Evolutionary conservation across 2,797 vertebrate species (phyloP).

Genomic region (Gadopsis bispinosus): DNA sequence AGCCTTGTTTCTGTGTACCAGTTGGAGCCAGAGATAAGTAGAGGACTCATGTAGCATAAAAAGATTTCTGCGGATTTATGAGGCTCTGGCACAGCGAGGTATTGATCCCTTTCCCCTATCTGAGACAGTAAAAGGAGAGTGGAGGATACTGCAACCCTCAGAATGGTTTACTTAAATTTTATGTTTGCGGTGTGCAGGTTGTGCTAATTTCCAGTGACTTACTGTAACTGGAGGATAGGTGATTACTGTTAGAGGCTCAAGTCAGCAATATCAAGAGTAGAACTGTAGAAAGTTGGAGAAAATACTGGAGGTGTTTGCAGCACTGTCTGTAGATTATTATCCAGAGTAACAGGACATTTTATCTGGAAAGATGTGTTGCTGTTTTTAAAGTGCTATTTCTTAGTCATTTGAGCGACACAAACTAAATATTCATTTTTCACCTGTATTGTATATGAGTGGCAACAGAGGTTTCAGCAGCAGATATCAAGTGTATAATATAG

Average conservation of each 20-base stretch:
- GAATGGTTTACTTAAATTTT: constrained; percentile 26
- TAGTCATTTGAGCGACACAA: not conserved
- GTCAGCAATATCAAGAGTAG: too few relatives aligned
- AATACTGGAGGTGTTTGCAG: not conserved
- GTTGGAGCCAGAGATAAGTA: constrained; percentile 57
- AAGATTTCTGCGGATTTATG: constrained; percentile 66
- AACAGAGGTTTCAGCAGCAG: not conserved
- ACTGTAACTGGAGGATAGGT: constrained; percentile 3
- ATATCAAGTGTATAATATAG: not conserved
- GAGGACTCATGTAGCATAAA: constrained; percentile 59
- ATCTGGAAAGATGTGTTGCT: not conserved
- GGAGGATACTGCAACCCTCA: constrained; percentile 25
- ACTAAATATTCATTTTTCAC: not conserved
- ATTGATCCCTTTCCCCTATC: constrained; percentile 56
- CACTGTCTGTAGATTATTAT: not conserved
- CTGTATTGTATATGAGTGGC: not conserved
- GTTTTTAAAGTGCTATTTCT: not conserved
- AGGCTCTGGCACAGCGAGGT: constrained; percentile 42
- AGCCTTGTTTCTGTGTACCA: constrained; percentile 42
- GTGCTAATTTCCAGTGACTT: constrained; percentile 14
- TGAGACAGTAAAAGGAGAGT: constrained; percentile 18
- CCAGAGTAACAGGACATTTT: not conserved
- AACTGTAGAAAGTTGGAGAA: not conserved
- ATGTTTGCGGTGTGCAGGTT: not conserved
- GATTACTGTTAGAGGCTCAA: not conserved